Base-by-base conservation (phyloP, 2,113 vertebrate genomes). In the Microtus richardsoni region DNA sequence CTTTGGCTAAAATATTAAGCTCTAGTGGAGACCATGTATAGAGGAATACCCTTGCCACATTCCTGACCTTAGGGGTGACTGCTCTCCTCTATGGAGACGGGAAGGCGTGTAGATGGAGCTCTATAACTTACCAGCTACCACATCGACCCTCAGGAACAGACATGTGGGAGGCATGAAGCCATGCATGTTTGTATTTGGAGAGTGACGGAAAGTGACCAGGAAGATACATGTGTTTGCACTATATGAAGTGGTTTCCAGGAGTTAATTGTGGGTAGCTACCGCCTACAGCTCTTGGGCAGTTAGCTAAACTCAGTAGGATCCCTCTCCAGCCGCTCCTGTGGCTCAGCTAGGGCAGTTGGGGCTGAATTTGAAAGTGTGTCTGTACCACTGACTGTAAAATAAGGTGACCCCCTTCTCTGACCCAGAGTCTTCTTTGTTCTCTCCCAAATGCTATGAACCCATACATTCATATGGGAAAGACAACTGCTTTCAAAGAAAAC, bases 291-390 rank as follows among this genome's bases (percentile, higher is more conserved):
- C 22, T 71, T 84, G 60, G 79, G 41, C 28, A 90, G 77, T 93
- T 88, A 93, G 80, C 44, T 96, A 91, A 96, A 73, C 71, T 90
- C 84, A 39, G 47, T 91, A 74, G 41, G 77, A 78, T 68, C n/a
- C 58, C 33, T 66, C 52, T 71, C 49, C 68, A 75, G 47, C 54
- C 52, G 86, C 85, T 54, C 86, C 96, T 97, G 95, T 98, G 98
- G 98, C 97, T 98, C 98, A 98, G 97, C 74, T 98, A 97, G 95
- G 73, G 91, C 86, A 98, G 97, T 94, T 96, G 95, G 95, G 75
- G 97, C 92, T 98, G 96, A 98, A 98, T 97, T 96, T 97, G 98
- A 97, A 97, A 98, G 82, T 97, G 93, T 98, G 97, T 92, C 96
- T 97, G 96, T 97, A 97, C 73, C 94, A 91, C 79, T 94, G 94